Percentiles rank a stretch among this genome's conserved stretches.
These are phyloP conservation scores for Argyrosomus japonicus DNA, from an alignment of 2,113 vertebrate species.

Conservation along the genomic window DNA sequence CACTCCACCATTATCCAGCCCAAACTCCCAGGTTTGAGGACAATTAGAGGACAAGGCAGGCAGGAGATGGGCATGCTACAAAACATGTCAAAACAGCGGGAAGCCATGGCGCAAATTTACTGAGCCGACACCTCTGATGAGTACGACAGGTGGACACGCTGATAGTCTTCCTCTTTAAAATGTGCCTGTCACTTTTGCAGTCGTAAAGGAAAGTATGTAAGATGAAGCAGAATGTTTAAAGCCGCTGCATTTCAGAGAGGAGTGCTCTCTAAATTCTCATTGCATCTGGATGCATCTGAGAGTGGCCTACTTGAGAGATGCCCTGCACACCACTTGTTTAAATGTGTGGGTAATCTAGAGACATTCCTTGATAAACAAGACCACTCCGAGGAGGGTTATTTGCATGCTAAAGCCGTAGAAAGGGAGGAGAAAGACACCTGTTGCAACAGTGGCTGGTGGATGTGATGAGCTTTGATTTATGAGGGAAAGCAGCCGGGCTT, in stretches of 20 bases:
- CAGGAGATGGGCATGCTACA: neutral
- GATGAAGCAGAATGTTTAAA: conserved; percentile 34
- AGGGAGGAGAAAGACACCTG: conserved; percentile 56
- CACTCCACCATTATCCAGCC: conserved; percentile 47
- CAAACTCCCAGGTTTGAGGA: conserved; percentile 32
- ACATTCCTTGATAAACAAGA: conserved; percentile 63
- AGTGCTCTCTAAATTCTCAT: conserved; percentile 35
- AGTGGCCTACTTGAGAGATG: conserved; percentile 57
- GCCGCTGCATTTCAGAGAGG: conserved; percentile 8
- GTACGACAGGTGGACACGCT: conserved; percentile 38
- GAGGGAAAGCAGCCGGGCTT: conserved; percentile 46
- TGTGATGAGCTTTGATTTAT: conserved; percentile 66
- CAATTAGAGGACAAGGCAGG: conserved; percentile 60
- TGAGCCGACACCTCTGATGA: conserved; percentile 12
- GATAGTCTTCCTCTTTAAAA: conserved; percentile 34
- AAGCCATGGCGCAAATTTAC: conserved; percentile 23
- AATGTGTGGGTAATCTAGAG: conserved; percentile 51
- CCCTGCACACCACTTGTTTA: conserved; percentile 49
- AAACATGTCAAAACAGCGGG: conserved; percentile 5
- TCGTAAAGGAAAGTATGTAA: neutral
- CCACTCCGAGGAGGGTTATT: conserved; percentile 43
- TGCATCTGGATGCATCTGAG: conserved; percentile 45
- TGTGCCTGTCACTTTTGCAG: conserved; percentile 2
- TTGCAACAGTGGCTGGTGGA: conserved; percentile 51
- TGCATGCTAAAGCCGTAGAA: conserved; percentile 57